phyloP scores from a whole-genome alignment of 2,888 invertebrate species.

The Vandiemenella viatica region DNA sequence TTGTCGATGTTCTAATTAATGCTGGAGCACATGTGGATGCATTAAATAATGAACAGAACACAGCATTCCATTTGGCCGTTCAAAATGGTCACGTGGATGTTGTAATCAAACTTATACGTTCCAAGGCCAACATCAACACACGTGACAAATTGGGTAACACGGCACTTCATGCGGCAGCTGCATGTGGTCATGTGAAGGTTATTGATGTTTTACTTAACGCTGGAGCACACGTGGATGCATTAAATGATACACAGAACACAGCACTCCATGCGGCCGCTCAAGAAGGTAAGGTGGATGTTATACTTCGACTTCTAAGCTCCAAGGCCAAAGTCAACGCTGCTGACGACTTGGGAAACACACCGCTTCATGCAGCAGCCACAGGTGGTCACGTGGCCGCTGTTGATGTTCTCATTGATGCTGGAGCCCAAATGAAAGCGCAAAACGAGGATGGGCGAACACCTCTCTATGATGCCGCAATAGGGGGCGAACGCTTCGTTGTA shows the following conservation, averaged over 20 bases:
- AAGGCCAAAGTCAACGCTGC: background rate
- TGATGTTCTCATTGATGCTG: background rate
- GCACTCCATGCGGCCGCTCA: background rate
- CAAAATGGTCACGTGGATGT: background rate
- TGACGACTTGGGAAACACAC: background rate
- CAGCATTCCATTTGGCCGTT: background rate
- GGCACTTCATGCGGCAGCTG: background rate
- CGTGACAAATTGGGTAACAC: background rate
- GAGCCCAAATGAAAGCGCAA: no score
- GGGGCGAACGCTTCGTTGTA: no score
- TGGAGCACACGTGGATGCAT: background rate
- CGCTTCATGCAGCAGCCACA: background rate
- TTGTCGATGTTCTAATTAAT: background rate
- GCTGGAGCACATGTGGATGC: background rate
- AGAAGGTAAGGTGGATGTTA: background rate
- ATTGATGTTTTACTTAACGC: background rate
- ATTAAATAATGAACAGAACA: background rate
- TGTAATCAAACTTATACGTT: background rate
- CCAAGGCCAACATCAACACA: background rate
- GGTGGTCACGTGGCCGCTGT: background rate
- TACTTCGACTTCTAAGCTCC: background rate
- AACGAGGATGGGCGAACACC: no score
- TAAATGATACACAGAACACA: background rate
- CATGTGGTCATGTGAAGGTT: background rate
- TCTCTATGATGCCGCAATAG: no score